Evolutionary conservation across 2,888 invertebrate genomes (phyloP), one percentile per base, ranked within the genome.

Genomic region (Parnassius apollo): DNA sequence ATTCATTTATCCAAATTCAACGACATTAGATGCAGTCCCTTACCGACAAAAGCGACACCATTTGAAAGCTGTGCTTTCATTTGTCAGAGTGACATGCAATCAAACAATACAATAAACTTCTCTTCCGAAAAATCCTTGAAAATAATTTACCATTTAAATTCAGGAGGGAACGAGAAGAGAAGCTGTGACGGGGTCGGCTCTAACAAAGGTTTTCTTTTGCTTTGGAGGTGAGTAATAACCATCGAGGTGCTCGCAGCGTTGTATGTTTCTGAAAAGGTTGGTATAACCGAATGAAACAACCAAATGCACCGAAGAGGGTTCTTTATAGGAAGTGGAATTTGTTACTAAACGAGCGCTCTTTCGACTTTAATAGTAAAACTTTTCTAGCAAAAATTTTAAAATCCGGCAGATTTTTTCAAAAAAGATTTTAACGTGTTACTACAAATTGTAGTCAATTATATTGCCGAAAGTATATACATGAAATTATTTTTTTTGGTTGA

Each of bases 71-170:
- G 80, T 86, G 86, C 82, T 82, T 86, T 83, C 88, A 91, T 91
- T 88, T 87, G 87, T 89, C 88, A 88, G 84, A 82, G 83, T 88
- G 91, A 90, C 91, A 90, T 80, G 87, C 86, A 91, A 91, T 91
- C 91, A 91, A 91, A 91, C 88, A 91, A 90, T 91, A 91, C 89
- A 91, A 91, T 91, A 89, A 91, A 89, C 84, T 89, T 89, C 86
- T 87, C 83, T 85, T 75, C 81, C 83, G 83, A 90, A 91, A 91
- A 91, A 90, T 91, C 88, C 90, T 91, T 89, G 82, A 90, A 87
- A 89, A 91, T 91, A 91, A 91, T 91, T 91, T 85, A 74, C 86
- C 88, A 90, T 91, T 91, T 91, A 91, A 91, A 91, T 91, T 90
- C 91, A 88, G 86, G 76, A 80, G 86, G 88, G 83, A 69, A 77